Evolutionary conservation across 2,888 invertebrate species (phyloP), one percentile per base, ranked within the genome.

Genomic region (Stenolophus ochropezus): DNA sequence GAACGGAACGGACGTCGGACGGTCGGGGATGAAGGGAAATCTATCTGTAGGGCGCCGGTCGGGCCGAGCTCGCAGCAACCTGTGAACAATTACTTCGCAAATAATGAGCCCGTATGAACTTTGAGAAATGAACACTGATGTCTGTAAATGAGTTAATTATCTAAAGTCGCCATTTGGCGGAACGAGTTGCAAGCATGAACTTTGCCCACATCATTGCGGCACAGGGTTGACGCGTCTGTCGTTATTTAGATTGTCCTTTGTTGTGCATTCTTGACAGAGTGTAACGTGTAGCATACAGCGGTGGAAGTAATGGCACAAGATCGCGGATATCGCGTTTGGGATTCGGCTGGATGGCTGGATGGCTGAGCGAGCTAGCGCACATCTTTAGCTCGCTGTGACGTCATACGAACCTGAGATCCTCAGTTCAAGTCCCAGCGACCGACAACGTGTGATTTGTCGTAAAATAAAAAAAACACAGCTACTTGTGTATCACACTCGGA

Each of bases 41-140:
- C 65, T 69, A 69, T 69, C 16, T 69, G 65, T 6, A 69, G 65
- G 33, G 65, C 33, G 65, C 4, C 65, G 33, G 33, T 42, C 6
- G 33, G 33, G 65, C 33, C 16, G 33, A 18, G 65, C 65, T 83
- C 69, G 77, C 73, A 58, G 81, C 82, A 81, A 83, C 81, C 82
- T 84, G 83, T 83, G 84, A 85, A 85, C 85, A 86, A 86, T 87
- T 86, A 86, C 85, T 83, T 83, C 84, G 84, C 85, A 86, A 88
- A 89, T 88, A 89, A 89, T 88, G 89, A 88, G 87, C 89, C 89
- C 89, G 87, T 87, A 89, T 89, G 88, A 87, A 87, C 89, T 89
- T 89, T 89, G 89, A 88, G 87, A 87, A 88, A 88, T 88, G 86
- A 87, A 87, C 87, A 86, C 85, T 86, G 86, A 87, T 87, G 87